Evolutionary conservation across 2,888 invertebrate genomes (phyloP).

Genomic region (Morpho helenor): DNA sequence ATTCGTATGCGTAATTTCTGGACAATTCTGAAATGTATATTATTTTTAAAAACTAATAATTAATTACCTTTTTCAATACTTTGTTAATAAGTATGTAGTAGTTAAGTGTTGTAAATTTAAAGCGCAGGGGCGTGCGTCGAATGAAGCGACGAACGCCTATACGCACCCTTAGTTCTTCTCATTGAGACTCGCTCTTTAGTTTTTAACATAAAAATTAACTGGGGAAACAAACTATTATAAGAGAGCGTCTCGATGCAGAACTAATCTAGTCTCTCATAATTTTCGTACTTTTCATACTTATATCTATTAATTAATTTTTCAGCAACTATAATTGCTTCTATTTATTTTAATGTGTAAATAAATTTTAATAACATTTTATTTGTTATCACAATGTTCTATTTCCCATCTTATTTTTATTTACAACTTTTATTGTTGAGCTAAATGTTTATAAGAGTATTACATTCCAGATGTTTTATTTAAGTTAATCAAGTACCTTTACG

Average conservation of each 20-base stretch:
- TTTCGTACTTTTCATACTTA: constrained; percentile 10
- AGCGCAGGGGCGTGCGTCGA: constrained; percentile 56
- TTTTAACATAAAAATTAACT: constrained; percentile 9
- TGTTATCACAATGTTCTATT: no score
- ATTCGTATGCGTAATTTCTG: no score
- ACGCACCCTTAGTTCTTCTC: constrained; percentile 62
- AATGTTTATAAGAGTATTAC: no score
- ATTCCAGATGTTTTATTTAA: no score
- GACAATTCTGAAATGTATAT: neutral
- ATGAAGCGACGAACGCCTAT: constrained; percentile 49
- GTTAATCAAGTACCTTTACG: no score
- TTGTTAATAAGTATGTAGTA: constrained; percentile 33
- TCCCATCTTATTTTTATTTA: no score
- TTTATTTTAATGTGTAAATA: neutral
- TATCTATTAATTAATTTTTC: constrained; percentile 6
- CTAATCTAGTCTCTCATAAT: constrained; percentile 68
- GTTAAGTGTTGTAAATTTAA: constrained; percentile 29
- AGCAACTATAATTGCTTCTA: constrained; percentile 2
- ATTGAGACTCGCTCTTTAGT: constrained; percentile 51
- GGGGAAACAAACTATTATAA: constrained; percentile 21
- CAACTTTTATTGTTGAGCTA: no score
- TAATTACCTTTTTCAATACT: neutral
- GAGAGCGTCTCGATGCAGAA: constrained; percentile 60
- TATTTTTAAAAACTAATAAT: neutral
- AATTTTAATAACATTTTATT: neutral